These are phyloP conservation scores for Apis florea DNA, from an alignment of 1,140 invertebrate species.

Conservation along the genomic window DNA sequence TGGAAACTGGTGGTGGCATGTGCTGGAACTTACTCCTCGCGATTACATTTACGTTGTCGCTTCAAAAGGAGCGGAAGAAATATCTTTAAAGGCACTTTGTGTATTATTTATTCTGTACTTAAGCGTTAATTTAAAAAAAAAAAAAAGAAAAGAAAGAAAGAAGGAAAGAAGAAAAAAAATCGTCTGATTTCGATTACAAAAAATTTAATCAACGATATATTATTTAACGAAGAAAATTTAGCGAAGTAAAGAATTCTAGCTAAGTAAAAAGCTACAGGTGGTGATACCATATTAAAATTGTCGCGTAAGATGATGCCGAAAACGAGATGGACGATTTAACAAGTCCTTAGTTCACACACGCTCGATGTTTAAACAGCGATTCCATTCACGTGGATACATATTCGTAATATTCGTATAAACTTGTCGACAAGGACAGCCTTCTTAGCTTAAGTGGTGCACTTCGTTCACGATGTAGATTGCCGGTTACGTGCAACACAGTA, in stretches of 20 bases:
- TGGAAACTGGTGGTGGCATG: conserved; percentile 45
- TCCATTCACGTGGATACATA: conserved; percentile 38
- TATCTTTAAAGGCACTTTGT: background rate
- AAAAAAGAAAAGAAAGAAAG: no score
- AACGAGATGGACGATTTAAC: background rate
- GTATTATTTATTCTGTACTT: background rate
- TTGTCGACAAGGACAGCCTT: conserved; percentile 44
- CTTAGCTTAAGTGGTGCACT: conserved; percentile 47
- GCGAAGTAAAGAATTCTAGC: no score
- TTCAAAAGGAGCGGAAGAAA: conserved; percentile 10
- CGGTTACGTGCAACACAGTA: conserved; percentile 33
- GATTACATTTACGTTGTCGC: conserved; percentile 17
- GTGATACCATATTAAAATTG: no score
- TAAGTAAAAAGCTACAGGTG: no score
- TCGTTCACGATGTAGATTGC: conserved; percentile 45
- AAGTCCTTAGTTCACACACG: background rate
- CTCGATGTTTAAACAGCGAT: conserved; percentile 22
- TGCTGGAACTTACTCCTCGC: conserved; percentile 20
- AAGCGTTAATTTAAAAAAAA: no score
- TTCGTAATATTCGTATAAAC: conserved; percentile 36
- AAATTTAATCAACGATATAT: no score
- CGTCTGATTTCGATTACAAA: no score
- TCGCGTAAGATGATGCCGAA: no score
- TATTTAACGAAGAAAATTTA: no score
- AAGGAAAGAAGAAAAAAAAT: no score